phyloP scores from a whole-genome alignment of 2,113 vertebrate species.

The Centrocercus urophasianus region DNA sequence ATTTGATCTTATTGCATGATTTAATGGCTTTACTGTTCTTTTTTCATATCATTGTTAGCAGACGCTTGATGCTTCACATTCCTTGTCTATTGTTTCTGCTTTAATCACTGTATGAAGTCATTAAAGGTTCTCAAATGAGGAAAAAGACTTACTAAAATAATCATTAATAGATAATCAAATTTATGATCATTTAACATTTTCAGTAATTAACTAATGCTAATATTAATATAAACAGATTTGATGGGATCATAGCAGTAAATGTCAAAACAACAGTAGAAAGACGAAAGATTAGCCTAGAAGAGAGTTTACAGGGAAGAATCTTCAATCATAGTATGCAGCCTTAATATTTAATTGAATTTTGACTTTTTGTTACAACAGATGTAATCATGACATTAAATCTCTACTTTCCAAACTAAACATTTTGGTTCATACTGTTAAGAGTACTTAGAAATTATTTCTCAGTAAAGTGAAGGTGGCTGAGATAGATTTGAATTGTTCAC shows the following conservation, averaged over 20 bases:
- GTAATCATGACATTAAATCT: background rate
- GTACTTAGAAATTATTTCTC: background rate
- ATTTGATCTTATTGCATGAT: background rate
- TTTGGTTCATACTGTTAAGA: background rate
- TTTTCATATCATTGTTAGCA: background rate
- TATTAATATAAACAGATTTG: background rate
- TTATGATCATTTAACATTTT: background rate
- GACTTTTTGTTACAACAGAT: background rate
- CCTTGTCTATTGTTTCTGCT: background rate
- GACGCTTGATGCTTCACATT: background rate
- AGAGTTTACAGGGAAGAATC: background rate
- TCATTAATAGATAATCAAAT: background rate
- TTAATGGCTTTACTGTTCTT: background rate
- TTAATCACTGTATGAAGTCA: background rate
- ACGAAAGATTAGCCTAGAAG: background rate
- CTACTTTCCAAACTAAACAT: background rate
- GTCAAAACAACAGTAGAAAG: background rate
- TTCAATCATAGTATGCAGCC: background rate
- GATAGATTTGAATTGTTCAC: background rate
- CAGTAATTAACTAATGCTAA: background rate
- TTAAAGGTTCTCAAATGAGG: background rate
- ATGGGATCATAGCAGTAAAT: background rate
- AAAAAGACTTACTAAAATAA: background rate
- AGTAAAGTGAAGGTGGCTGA: background rate
- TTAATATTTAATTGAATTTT: background rate